Evolutionary conservation across 2,113 vertebrate species (phyloP), one percentile per base, ranked within the genome.

Genomic region (Sinocyclocheilus anshuiensis): DNA sequence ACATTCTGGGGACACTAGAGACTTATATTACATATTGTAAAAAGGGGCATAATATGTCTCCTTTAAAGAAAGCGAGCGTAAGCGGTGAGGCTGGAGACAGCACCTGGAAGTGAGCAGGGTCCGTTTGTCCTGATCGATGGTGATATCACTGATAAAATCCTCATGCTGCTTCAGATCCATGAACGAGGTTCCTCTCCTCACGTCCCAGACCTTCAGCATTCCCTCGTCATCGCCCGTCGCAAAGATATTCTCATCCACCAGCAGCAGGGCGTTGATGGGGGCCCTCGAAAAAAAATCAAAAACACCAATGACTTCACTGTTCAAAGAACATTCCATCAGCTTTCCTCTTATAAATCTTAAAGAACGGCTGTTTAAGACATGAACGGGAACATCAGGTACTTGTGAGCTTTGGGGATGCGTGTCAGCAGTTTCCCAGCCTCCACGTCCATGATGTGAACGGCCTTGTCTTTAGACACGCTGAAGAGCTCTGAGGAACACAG

Each of bases 111-210:
- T 99, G 42, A 99, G 94, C 0, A 99, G 93, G 87, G 96, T 95
- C 91, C 94, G 97, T 92, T 97, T 97, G 8, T 93, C 94, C 26
- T 93, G 90, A 29, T 98, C 98, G 84, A 97, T 92, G 0, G 94
- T 76, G 88, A 99, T 97, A 65, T 96, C 96, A 1, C 97, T 97
- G 88, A 99, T 98, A 90, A 97, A 99, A 50, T 99, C 98, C 39
- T 98, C 96, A 1, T 99, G 98, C n/a, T 98, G 95, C 61, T 93
- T 96, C 89, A 97, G 92, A 26, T 98, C 97, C 97, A 99, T 95
- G 87, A 99, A 59, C 0, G 96, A 90, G 0, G 92, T 93, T 26
- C 96, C 96, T 88, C 92, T 97, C 84, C 98, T 97, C 93, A 98
- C 94, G 83, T 99, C 98, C 98, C 98, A 99, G 63, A 99, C 95